Conservation (phyloP, 2,888 invertebrate genomes). For the Epinotia brunnichana region DNA sequence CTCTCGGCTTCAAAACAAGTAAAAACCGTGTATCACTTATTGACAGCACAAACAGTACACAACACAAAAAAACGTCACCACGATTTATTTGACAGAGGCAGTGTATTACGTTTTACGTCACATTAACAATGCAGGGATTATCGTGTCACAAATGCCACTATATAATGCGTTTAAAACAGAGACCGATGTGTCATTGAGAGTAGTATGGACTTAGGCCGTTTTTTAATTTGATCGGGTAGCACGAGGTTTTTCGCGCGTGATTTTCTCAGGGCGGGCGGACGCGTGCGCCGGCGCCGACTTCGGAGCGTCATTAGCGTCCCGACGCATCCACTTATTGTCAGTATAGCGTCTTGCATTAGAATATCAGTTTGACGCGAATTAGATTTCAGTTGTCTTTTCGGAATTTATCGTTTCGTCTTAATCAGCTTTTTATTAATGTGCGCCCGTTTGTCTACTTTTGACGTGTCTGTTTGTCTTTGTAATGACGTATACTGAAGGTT, state of each 20-base stretch:
- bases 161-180: background rate
- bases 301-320: constrained; percentile 70
- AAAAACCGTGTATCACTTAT: constrained; percentile 62
- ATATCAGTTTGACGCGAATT: constrained; percentile 39
- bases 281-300: constrained; percentile 78
- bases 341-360: constrained; percentile 63
- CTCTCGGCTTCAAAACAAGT: constrained; percentile 52
- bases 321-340: constrained; percentile 68
- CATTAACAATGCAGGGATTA: constrained; percentile 44
- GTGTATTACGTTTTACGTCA: constrained; percentile 46
- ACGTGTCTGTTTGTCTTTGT: constrained; percentile 26
- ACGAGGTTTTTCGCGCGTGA: constrained; percentile 43
- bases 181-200: background rate
- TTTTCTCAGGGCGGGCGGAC: constrained; percentile 74
- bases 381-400: constrained; percentile 37
- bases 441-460: constrained; percentile 32
- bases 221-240: constrained; percentile 29
- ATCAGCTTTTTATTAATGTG: constrained; percentile 41
- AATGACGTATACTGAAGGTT: constrained; percentile 8
- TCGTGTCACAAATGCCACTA: constrained; percentile 40
- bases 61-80: constrained; percentile 51
- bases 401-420: constrained; percentile 41
- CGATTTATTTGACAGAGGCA: constrained; percentile 49
- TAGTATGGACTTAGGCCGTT: constrained; percentile 1
- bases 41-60: constrained; percentile 74